Evolutionary conservation across 2,797 vertebrate species (phyloP).

Genomic region (Cuculus canorus): DNA sequence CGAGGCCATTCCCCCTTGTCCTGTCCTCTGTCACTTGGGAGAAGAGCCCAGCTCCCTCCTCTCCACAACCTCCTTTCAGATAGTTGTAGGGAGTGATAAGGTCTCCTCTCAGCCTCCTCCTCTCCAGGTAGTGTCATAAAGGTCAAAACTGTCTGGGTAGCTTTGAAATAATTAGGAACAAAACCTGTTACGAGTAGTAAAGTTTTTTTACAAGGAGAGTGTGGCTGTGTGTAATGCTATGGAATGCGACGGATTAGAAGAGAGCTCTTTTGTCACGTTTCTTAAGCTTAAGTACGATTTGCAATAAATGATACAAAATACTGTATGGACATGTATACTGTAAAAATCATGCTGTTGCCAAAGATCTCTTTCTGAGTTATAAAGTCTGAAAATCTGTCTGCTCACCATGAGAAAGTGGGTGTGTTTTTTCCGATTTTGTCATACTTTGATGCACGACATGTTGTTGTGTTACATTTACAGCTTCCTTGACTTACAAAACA

Average conservation of each 20-base stretch:
- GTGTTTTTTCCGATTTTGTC: neutral
- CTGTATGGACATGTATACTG: fast-evolving
- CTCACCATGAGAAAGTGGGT: neutral
- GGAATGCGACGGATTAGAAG: neutral
- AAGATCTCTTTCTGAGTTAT: neutral
- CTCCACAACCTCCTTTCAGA: too few species aligned
- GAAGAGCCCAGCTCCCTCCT: too few species aligned
- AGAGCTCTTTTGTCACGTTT: neutral
- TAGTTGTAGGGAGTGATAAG: too few species aligned
- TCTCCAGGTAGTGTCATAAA: neutral
- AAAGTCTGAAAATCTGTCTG: neutral
- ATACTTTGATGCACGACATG: neutral
- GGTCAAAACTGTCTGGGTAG: neutral
- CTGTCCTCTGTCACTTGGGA: too few species aligned
- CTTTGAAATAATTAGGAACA: neutral
- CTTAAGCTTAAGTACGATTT: neutral
- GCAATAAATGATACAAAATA: neutral
- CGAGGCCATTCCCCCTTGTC: too few species aligned
- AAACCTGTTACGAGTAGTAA: too few species aligned
- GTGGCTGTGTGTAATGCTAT: neutral
- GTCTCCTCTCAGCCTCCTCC: too few species aligned
- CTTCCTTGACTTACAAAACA: slow-evolving; percentile 65
- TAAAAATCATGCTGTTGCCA: neutral
- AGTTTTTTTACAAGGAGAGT: neutral
- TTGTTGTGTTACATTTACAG: slow-evolving; percentile 45